Evolutionary conservation across 2,113 vertebrate genomes (phyloP), one percentile per base, ranked within the genome.

Genomic region (Albula goreensis): DNA sequence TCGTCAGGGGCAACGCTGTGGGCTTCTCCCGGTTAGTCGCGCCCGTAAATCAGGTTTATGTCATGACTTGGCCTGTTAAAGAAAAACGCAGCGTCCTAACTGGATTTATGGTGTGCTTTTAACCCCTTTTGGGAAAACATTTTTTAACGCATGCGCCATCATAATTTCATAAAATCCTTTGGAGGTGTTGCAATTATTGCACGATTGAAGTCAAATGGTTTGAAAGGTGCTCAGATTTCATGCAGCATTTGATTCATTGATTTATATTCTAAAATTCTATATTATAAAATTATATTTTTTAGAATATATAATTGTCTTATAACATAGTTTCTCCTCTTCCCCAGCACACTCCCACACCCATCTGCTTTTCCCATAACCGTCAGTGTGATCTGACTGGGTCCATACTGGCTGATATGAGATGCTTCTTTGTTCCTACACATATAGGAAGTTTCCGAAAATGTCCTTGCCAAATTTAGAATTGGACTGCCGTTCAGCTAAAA

Each of bases 321-420:
- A 89, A 89, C 82, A 50, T 31, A 19, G 6, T 70, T 51, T 66
- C 78, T 87, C 90, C 89, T 57, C 56, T 87, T 91, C 89, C 22
- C 22, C 2, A 10, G 22, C 25, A 31, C 70, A 31, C 70, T 2
- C 4, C 6, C 22, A 74, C 2, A n/a, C 9, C 70, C 70, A 74
- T 74, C 70, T 74, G 70, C 2, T 25, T 74, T 74, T 9, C 4
- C n/a, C 70, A 74, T 74, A 25, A 31, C 19, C 22, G 31, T 82
- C 89, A 87, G 89, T 83, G 79, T 63, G 88, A 90, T 92, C n/a
- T 74, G 8, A 74, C 22, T 25, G 70, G 31, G n/a, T 74, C 10
- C 70, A 74, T 41, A 41, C 31, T 0, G 31, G 31, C 31, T 41
- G 0, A 41, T 41, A 41, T 41, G 31, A n/a, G 7, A 31, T 8